Evolutionary conservation across 2,888 invertebrate genomes (phyloP).

Genomic region (Andricus quercusramuli): DNA sequence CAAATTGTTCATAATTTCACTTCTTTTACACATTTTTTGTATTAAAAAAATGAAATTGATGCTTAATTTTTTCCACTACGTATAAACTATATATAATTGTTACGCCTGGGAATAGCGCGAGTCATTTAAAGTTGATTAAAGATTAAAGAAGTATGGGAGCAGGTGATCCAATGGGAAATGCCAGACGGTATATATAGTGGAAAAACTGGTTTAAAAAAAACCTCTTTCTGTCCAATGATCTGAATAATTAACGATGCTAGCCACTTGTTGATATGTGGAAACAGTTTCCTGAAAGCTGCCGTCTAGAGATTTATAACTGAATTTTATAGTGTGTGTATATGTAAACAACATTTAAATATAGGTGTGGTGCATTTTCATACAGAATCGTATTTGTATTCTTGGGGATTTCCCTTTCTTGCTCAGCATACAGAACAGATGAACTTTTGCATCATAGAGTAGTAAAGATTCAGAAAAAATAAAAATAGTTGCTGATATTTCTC

Average conservation of each 20-base stretch:
- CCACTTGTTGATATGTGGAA: not conserved
- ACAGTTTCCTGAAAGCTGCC: not conserved
- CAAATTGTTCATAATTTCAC: too few relatives aligned
- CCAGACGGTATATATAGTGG: not conserved
- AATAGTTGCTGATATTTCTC: not conserved
- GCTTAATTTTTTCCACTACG: too few relatives aligned
- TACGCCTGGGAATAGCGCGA: too few relatives aligned
- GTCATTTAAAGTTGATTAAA: not conserved
- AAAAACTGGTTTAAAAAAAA: slow-evolving; percentile 3
- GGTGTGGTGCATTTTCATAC: not conserved
- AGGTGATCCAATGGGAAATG: not conserved
- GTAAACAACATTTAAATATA: not conserved
- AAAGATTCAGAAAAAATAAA: not conserved
- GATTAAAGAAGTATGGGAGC: not conserved
- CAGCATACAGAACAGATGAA: not conserved
- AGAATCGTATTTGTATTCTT: not conserved
- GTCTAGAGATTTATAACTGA: not conserved
- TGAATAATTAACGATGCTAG: not conserved
- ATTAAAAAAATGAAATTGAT: too few relatives aligned
- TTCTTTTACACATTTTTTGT: too few relatives aligned
- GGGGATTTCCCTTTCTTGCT: not conserved
- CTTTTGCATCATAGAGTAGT: not conserved
- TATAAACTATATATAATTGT: too few relatives aligned
- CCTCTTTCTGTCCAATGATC: slow-evolving; percentile 19
- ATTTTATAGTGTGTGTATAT: not conserved